These are phyloP conservation scores for Metallyticus violacea DNA, from an alignment of 2,888 invertebrate genomes.

Conservation along the genomic window DNA sequence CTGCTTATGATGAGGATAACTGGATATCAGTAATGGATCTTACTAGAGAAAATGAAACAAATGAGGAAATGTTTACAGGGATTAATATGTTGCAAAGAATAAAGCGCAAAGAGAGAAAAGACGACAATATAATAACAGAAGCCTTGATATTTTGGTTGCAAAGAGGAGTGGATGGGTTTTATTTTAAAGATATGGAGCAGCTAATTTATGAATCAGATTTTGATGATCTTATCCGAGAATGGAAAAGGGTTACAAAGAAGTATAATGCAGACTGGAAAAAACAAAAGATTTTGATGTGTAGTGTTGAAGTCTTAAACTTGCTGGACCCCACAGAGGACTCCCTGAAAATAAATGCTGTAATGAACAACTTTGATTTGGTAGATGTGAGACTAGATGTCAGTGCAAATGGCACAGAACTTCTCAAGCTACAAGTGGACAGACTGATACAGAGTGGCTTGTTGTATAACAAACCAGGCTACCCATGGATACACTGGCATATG, in stretches of 20 bases:
- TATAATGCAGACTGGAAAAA: conserved; percentile 30
- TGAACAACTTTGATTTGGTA: conserved; percentile 66
- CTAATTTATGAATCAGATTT: conserved; percentile 61
- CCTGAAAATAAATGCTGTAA: conserved; percentile 54
- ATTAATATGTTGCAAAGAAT: neutral
- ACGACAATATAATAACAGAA: conserved; percentile 49
- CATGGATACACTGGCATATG: conserved; percentile 80
- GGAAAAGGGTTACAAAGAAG: conserved; percentile 59
- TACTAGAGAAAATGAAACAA: conserved; percentile 1
- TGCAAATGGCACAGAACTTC: conserved; percentile 52
- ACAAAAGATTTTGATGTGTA: conserved; percentile 65
- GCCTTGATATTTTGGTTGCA: conserved; percentile 66
- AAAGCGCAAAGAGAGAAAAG: neutral
- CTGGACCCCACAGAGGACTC: conserved; percentile 46
- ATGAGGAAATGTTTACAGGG: neutral
- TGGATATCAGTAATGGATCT: neutral
- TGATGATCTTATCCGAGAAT: conserved; percentile 57
- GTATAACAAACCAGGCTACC: conserved; percentile 58
- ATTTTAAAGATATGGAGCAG: conserved; percentile 74
- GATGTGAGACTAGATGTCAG: conserved; percentile 64
- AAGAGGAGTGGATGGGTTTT: conserved; percentile 86
- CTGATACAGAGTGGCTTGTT: conserved; percentile 57
- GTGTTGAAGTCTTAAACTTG: conserved; percentile 54
- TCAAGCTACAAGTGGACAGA: conserved; percentile 58
- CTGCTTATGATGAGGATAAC: neutral